Evolutionary conservation across 2,797 vertebrate genomes (phyloP), one percentile per base, ranked within the genome.

Genomic region (Cyprinodon diabolis): DNA sequence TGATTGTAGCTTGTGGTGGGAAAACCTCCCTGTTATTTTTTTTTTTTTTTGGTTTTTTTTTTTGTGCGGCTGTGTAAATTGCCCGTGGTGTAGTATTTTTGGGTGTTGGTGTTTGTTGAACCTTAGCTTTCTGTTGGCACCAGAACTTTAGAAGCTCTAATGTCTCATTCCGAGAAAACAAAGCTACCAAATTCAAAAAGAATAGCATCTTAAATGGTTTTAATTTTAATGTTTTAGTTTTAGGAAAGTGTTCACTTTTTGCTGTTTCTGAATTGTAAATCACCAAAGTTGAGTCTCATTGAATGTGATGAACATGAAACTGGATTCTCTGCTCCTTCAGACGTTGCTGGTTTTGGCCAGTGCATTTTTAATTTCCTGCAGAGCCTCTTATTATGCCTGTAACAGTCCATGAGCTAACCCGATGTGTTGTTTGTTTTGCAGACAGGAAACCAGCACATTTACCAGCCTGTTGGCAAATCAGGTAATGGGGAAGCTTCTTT

Each of bases 381-480:
- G 51, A 77, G 77, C 68, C 68, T 84, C 30, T 78, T 66, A 75
- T 85, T 82, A 78, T 69, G 49, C 84, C 66, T 73, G 43, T 47
- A 52, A 77, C 58, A 45, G 49, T 73, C 45, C 60, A 72, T 37
- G 74, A 68, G 11, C 58, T 93, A 90, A 92, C 81, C 77, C 55
- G 55, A 12, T 75, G 83, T 87, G 84, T 89, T 90, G 74, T 91
- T 83, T 90, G 69, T 91, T 87, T 63, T 92, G 78, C 89, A 99
- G 98, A 95, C 96, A 85, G 96, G 96, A 91, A 98, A 96, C 95
- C 98, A 99, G 86, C 97, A 99, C 93, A 97, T 99, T 78, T 99
- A 99, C 90, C 98, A 99, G 87, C 98, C 98, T 35, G 96, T 99
- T 85, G 97, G 97, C 68, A 99, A 98, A 92, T 86, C 96, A 96